Conservation (phyloP, 2,113 vertebrate species). For the Mionectes macconnelli region DNA sequence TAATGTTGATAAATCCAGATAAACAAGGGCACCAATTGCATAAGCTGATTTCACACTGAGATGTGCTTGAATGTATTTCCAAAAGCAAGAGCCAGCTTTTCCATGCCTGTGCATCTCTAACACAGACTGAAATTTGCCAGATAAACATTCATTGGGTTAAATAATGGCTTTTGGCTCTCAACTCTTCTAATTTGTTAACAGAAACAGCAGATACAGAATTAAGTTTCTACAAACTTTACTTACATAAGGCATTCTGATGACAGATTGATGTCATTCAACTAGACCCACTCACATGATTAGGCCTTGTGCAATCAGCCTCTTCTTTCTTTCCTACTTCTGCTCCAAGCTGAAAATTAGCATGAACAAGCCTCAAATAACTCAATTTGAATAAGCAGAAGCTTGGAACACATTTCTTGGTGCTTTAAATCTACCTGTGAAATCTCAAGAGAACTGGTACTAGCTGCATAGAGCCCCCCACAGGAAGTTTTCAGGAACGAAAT, state of each 20-base stretch:
- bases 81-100: neutral
- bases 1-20: neutral
- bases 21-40: neutral
- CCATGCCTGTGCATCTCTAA: neutral
- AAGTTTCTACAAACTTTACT: constrained; percentile 1
- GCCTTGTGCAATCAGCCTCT: neutral
- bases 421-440: neutral
- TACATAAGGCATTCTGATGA: neutral
- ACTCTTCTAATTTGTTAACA: neutral
- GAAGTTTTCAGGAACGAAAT: neutral
- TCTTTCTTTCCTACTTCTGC: neutral
- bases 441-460: neutral
- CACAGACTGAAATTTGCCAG: neutral
- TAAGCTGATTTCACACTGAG: neutral
- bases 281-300: neutral
- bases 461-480: neutral
- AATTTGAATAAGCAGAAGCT: neutral
- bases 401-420: neutral
- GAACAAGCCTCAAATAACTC: neutral
- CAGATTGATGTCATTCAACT: neutral
- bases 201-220: neutral
- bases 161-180: neutral
- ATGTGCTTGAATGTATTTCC: neutral
- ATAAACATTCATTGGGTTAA: neutral
- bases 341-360: constrained; percentile 16